A percentile compares a stretch with the other conserved stretches of the same genome.
These are phyloP conservation scores for Linepithema humile DNA, from an alignment of 1,140 invertebrate species.

Conservation along the genomic window DNA sequence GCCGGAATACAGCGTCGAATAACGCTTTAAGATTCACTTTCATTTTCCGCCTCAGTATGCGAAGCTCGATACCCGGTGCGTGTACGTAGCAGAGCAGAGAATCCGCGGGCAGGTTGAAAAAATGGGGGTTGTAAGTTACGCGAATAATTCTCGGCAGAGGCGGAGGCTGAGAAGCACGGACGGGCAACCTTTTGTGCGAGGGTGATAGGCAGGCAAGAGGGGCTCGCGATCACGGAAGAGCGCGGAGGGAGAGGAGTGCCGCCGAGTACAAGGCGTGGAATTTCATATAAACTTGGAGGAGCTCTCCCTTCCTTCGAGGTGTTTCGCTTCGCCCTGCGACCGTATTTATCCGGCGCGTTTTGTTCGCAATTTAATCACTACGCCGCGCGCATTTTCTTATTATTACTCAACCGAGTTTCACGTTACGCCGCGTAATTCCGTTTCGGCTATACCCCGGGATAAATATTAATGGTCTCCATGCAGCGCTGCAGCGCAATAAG, in stretches of 20 bases:
- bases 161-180: conserved; percentile 57
- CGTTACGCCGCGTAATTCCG: conserved; percentile 23
- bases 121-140: conserved; percentile 76
- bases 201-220: conserved; percentile 47
- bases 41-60: conserved; percentile 72
- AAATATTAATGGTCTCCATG: not conserved
- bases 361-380: conserved; percentile 54
- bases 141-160: conserved; percentile 74
- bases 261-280: conserved; percentile 77
- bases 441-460: not conserved
- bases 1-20: conserved; percentile 56
- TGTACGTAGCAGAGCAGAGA: conserved; percentile 40
- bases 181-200: conserved; percentile 64
- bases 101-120: conserved; percentile 70
- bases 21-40: conserved; percentile 81
- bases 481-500: not conserved
- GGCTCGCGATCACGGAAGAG: conserved; percentile 54
- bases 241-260: conserved; percentile 58
- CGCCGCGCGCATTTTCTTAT: conserved; percentile 53
- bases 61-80: conserved; percentile 42
- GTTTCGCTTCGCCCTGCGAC: not conserved
- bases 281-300: conserved; percentile 78
- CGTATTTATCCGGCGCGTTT: conserved; percentile 28
- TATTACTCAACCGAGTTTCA: conserved; percentile 41
- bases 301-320: conserved; percentile 38